Evolutionary conservation across 2,113 vertebrate genomes (phyloP).

Genomic region (Brienomyrus longianalis): DNA sequence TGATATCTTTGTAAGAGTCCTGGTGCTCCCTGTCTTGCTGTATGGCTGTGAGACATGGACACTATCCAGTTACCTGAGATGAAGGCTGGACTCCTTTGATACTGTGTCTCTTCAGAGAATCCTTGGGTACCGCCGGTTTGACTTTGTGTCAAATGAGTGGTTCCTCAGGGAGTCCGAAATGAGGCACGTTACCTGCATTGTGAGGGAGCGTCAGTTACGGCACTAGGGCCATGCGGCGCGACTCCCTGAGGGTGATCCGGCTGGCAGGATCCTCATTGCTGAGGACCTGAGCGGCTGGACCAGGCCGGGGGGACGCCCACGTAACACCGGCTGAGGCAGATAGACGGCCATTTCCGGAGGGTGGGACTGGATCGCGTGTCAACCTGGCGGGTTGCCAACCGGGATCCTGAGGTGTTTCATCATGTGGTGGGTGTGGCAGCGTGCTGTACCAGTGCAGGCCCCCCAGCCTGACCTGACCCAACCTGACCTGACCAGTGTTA

Average conservation of each 20-base stretch:
- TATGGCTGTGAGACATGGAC: neutral
- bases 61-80: neutral
- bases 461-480: neutral
- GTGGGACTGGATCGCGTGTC: neutral
- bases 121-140: neutral
- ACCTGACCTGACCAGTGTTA: neutral
- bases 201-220: neutral
- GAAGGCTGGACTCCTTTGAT: neutral
- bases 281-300: neutral
- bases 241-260: rapidly evolving
- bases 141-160: neutral
- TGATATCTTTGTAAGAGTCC: neutral
- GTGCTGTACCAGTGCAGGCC: neutral
- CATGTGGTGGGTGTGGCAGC: too few species aligned
- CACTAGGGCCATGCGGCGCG: neutral
- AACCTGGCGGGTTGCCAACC: too few species aligned
- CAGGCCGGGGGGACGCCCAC: neutral
- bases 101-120: too few species aligned
- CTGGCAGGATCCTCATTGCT: neutral
- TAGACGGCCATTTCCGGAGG: neutral
- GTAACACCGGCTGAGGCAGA: neutral
- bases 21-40: neutral
- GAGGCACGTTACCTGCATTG: neutral
- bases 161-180: neutral
- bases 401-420: too few species aligned